Percentiles rank a stretch among this genome's conserved stretches.
Conservation (phyloP, 2,113 vertebrate genomes). For the Mesoclemmys tuberculata region DNA sequence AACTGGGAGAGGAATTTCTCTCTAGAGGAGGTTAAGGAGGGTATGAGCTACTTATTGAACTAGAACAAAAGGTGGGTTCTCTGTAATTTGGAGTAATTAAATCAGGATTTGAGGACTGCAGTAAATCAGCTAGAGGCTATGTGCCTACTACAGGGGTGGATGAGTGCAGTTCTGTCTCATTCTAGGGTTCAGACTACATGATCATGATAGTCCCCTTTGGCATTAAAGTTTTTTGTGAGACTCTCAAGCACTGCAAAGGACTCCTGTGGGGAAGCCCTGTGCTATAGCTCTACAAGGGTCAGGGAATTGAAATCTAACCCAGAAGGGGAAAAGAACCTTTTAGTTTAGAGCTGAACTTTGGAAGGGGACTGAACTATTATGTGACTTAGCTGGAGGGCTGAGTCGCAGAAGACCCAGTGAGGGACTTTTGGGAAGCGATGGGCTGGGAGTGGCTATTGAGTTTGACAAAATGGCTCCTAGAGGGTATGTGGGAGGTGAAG, state of each 20-base stretch:
- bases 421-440: neutral
- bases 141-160: neutral
- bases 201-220: neutral
- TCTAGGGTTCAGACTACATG: neutral
- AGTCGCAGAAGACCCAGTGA: neutral
- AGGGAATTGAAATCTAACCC: neutral
- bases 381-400: neutral
- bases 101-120: neutral
- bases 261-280: neutral
- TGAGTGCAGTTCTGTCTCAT: neutral
- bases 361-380: neutral
- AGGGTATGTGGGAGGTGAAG: neutral
- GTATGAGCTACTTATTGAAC: neutral
- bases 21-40: too few species aligned
- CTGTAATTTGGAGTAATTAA: neutral
- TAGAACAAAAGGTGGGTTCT: neutral
- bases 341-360: neutral
- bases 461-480: neutral
- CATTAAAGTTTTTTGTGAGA: neutral
- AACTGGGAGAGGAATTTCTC: neutral
- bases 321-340: neutral
- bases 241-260: neutral
- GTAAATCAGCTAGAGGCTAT: neutral
- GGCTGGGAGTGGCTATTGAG: neutral
- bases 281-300: neutral